Conservation (phyloP, 2,888 invertebrate genomes). For the Epirrita christyi region DNA sequence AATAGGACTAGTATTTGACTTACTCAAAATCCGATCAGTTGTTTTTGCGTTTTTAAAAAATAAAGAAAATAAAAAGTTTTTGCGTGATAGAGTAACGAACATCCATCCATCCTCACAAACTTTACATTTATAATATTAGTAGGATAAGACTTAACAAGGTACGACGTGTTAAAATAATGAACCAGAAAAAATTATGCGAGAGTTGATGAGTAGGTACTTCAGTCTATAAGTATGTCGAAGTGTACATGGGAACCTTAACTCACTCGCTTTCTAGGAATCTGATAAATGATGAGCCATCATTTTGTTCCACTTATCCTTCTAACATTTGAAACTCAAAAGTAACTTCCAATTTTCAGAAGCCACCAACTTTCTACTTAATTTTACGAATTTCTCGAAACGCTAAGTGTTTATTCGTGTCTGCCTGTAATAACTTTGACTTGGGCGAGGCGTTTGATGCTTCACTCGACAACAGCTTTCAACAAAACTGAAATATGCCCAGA, state of each 20-base stretch:
- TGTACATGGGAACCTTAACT: background rate
- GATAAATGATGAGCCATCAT: constrained; percentile 15
- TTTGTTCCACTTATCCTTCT: constrained; percentile 8
- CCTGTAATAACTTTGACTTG: constrained; percentile 32
- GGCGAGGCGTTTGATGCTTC: constrained; percentile 19
- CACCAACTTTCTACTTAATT: constrained; percentile 28
- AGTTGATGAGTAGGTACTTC: too few relatives aligned
- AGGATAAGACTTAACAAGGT: too few relatives aligned
- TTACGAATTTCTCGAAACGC: constrained; percentile 26
- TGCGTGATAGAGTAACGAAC: too few relatives aligned
- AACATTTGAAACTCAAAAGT: constrained; percentile 16
- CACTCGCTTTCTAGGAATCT: background rate
- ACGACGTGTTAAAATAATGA: too few relatives aligned
- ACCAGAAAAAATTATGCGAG: too few relatives aligned
- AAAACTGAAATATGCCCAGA: background rate
- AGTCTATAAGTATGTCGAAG: too few relatives aligned
- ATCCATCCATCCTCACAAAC: too few relatives aligned
- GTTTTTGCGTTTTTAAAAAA: too few relatives aligned
- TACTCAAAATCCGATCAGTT: too few relatives aligned
- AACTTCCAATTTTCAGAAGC: constrained; percentile 18
- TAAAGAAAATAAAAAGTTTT: too few relatives aligned
- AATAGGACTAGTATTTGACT: too few relatives aligned
- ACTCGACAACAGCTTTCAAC: constrained; percentile 17
- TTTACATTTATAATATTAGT: too few relatives aligned
- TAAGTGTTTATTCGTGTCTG: constrained; percentile 42